Percentiles rank a stretch among this genome's conserved stretches.
These are phyloP conservation scores for Lota lota DNA, from an alignment of 2,113 vertebrate genomes.

Conservation along the genomic window DNA sequence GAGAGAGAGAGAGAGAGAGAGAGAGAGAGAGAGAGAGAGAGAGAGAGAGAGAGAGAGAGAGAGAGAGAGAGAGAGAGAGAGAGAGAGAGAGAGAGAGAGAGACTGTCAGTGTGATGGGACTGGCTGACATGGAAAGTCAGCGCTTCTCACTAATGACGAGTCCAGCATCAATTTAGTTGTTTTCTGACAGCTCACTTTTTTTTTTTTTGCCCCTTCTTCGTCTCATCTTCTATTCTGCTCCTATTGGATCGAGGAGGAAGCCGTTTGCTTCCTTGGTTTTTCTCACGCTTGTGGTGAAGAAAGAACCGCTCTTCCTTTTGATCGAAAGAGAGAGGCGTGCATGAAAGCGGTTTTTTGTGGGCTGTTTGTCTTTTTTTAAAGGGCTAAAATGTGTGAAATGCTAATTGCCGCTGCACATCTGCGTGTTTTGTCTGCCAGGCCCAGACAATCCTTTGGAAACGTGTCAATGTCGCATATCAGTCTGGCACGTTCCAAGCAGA, in stretches of 20 bases:
- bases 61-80: background rate
- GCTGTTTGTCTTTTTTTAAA: slow-evolving; percentile 25
- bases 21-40: background rate
- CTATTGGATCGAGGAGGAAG: no score
- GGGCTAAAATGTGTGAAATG: slow-evolving; percentile 35
- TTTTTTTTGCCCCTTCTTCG: slow-evolving; percentile 29
- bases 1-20: background rate
- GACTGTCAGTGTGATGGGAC: slow-evolving; percentile 40
- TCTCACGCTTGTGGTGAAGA: no score
- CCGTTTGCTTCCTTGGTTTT: no score
- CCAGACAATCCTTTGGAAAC: slow-evolving; percentile 45
- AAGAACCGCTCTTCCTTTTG: background rate
- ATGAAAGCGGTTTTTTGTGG: slow-evolving; percentile 21
- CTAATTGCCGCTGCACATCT: slow-evolving; percentile 44
- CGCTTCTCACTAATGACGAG: slow-evolving; percentile 64
- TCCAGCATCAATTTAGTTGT: slow-evolving; percentile 58
- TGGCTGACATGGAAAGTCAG: slow-evolving; percentile 54
- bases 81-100: background rate
- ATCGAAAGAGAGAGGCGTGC: slow-evolving; percentile 30
- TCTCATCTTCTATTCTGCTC: no score
- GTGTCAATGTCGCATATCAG: slow-evolving; percentile 34
- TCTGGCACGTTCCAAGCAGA: background rate
- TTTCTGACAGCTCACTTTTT: slow-evolving; percentile 58
- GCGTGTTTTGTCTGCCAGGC: slow-evolving; percentile 42
- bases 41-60: background rate